Evolutionary conservation across 2,888 invertebrate species (phyloP).

Genomic region (Cremastinae sp.): DNA sequence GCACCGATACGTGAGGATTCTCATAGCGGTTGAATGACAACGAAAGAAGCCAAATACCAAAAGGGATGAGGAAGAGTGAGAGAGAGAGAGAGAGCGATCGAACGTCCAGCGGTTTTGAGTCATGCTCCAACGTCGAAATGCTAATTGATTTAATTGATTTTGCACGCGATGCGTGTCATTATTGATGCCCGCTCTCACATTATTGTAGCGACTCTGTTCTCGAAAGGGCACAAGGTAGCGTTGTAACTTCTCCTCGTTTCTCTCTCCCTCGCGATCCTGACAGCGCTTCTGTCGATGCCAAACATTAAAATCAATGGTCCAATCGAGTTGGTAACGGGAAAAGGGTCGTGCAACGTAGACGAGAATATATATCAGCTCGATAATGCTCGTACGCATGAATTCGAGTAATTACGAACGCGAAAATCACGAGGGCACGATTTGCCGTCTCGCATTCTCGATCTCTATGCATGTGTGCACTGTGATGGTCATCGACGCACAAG

Average conservation of each 20-base stretch:
- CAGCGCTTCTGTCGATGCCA: constrained; percentile 46
- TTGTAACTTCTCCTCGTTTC: not conserved
- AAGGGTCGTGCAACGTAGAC: constrained; percentile 67
- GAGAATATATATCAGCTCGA: constrained; percentile 50
- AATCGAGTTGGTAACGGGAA: constrained; percentile 69
- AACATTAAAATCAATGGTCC: constrained; percentile 74
- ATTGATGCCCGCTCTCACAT: constrained; percentile 69
- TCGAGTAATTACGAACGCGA: constrained; percentile 63
- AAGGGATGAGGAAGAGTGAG: not conserved
- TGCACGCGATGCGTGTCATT: constrained; percentile 71
- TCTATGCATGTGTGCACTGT: too few species aligned
- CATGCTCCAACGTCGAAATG: constrained; percentile 58
- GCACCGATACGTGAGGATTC: constrained; percentile 35
- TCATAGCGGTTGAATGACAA: not conserved
- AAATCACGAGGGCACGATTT: constrained; percentile 23
- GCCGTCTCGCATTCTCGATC: too few species aligned
- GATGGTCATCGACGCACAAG: not conserved
- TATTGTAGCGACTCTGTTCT: constrained; percentile 39
- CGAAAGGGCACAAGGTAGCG: constrained; percentile 9
- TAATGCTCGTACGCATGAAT: constrained; percentile 48
- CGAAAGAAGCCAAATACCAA: constrained; percentile 15
- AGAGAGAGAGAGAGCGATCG: not conserved
- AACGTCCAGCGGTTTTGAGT: constrained; percentile 62
- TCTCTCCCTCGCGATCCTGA: constrained; percentile 13
- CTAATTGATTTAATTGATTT: constrained; percentile 76